Conservation (phyloP, 2,113 vertebrate genomes). For the Pachypanchax playfairii region DNA sequence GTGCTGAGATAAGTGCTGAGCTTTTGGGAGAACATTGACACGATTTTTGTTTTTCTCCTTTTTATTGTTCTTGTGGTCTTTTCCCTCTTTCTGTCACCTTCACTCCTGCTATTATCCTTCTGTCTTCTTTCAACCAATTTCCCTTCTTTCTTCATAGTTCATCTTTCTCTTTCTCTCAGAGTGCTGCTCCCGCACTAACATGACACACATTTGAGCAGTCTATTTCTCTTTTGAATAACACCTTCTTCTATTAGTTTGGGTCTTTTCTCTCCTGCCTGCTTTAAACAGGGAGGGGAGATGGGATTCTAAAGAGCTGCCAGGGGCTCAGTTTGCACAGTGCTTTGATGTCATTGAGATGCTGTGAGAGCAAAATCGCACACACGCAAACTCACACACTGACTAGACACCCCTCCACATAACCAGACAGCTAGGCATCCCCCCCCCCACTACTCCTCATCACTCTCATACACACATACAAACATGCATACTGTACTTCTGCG, state of each 20-base stretch:
- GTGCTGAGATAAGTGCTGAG: conserved; percentile 36
- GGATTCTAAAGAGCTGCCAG: conserved; percentile 73
- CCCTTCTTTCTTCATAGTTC: conserved; percentile 18
- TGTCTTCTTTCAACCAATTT: conserved; percentile 29
- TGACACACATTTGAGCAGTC: conserved; percentile 65
- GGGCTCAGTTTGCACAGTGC: conserved; percentile 77
- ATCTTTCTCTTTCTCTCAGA: conserved; percentile 24
- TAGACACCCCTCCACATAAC: conserved; percentile 62
- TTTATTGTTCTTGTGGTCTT: conserved; percentile 15
- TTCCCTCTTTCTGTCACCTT: conserved; percentile 21
- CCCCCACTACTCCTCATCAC: conserved; percentile 11
- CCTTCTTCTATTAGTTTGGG: conserved; percentile 58
- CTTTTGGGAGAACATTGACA: conserved; percentile 47
- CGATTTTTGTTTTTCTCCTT: conserved; percentile 31
- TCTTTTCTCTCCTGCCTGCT: conserved; percentile 68
- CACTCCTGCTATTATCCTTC: conserved; percentile 33
- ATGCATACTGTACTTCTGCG: conserved; percentile 33
- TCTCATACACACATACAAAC: conserved; percentile 29
- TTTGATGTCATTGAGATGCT: conserved; percentile 81
- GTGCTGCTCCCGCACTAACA: conserved; percentile 34
- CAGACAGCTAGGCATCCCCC: conserved; percentile 46
- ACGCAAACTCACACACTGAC: no score
- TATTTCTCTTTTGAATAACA: conserved; percentile 74
- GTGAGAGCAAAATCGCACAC: conserved; percentile 64
- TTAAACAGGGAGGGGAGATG: conserved; percentile 69